These are phyloP conservation scores for Paratrypauchen microcephalus DNA, from an alignment of 2,797 vertebrate genomes.

Conservation along the genomic window DNA sequence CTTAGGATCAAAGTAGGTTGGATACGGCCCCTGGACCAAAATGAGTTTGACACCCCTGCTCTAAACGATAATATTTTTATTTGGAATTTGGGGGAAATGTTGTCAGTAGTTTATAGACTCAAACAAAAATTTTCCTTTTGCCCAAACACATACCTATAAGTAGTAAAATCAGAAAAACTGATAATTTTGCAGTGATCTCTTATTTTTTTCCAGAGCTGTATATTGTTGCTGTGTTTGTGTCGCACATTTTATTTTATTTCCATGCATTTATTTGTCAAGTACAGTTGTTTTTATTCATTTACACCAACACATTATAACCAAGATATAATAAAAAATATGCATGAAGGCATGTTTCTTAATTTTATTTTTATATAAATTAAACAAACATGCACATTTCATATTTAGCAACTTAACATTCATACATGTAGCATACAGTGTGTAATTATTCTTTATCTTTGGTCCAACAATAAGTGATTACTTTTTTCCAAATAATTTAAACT, in stretches of 20 bases:
- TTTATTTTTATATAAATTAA: slow-evolving; percentile 6
- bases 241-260: background rate
- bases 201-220: no score
- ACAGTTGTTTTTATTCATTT: background rate
- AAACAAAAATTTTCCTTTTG: no score
- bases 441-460: background rate
- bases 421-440: background rate
- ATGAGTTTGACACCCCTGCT: no score
- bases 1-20: no score
- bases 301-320: background rate
- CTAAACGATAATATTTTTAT: no score
- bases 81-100: no score
- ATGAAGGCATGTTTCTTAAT: background rate
- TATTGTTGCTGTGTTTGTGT: no score
- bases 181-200: no score
- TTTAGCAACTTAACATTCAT: background rate
- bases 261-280: background rate
- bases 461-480: background rate
- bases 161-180: no score
- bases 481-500: background rate
- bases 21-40: no score
- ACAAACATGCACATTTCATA: background rate
- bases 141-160: no score
- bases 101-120: no score
- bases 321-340: background rate